These are phyloP conservation scores for Malacoraja senta DNA, from an alignment of 2,797 vertebrate genomes.

Conservation along the genomic window DNA sequence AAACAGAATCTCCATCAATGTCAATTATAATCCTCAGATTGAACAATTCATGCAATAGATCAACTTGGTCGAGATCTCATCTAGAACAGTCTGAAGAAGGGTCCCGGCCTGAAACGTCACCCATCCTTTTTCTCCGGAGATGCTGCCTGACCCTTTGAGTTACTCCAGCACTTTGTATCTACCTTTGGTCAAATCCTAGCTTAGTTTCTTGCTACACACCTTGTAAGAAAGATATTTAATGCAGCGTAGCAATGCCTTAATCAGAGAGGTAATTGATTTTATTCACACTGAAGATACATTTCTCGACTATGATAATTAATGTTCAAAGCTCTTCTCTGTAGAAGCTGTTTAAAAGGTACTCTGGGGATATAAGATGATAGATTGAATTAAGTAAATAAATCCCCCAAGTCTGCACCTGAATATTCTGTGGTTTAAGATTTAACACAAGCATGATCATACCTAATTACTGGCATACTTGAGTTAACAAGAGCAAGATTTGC, in stretches of 20 bases:
- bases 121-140: too few species aligned
- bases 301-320: neutral
- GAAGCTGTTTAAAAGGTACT: neutral
- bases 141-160: too few species aligned
- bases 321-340: neutral
- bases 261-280: slow-evolving; percentile 3
- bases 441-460: neutral
- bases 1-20: neutral
- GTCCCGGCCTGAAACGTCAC: too few species aligned
- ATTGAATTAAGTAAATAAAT: neutral
- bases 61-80: too few species aligned
- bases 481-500: slow-evolving; percentile 39
- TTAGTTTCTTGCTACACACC: neutral
- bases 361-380: neutral
- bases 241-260: neutral
- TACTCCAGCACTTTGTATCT: too few species aligned
- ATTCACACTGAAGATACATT: neutral
- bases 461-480: slow-evolving; percentile 18
- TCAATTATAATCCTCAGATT: neutral
- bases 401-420: neutral
- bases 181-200: neutral
- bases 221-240: neutral
- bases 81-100: too few species aligned
- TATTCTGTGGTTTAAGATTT: neutral
- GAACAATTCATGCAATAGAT: neutral